phyloP scores from a whole-genome alignment of 23 tunicate genomes.

The Pegea sp. region DNA sequence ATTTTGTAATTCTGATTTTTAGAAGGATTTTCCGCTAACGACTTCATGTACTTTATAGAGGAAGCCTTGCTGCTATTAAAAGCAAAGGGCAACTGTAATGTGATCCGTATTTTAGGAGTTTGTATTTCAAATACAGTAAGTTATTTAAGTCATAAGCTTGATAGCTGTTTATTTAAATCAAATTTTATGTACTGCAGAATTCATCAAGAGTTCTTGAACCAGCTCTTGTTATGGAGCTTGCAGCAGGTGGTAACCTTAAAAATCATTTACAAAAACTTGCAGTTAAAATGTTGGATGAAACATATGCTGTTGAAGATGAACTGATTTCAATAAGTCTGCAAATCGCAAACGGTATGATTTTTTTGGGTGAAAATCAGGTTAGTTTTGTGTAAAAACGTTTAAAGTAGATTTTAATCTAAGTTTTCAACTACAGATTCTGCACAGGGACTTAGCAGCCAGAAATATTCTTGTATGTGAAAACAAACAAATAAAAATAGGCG shows the following conservation, averaged over 20 bases:
- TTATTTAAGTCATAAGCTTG: no score
- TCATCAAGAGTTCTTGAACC: no score
- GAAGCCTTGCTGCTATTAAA: conserved; percentile 30
- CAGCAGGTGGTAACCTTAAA: conserved; percentile 27
- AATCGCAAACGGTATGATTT: neutral
- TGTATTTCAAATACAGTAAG: conserved; percentile 15
- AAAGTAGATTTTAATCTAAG: neutral
- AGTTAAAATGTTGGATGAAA: no score
- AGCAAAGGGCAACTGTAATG: conserved; percentile 19
- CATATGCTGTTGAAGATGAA: no score
- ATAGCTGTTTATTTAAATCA: no score
- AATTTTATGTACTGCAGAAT: no score
- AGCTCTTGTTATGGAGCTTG: conserved; percentile 47
- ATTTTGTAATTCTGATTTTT: no score
- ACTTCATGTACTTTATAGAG: conserved; percentile 22
- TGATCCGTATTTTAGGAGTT: conserved; percentile 32
- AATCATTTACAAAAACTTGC: conserved; percentile 4
- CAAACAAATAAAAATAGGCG: conserved; percentile 16
- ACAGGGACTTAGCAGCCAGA: conserved; percentile 32
- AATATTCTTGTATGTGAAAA: conserved; percentile 11
- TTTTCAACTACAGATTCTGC: conserved; percentile 10
- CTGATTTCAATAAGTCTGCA: neutral
- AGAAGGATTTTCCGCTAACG: conserved; percentile 10
- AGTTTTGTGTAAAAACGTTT: neutral
- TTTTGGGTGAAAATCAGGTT: neutral